Evolutionary conservation across 1,140 invertebrate species (phyloP).

Genomic region (Tribolium madens): DNA sequence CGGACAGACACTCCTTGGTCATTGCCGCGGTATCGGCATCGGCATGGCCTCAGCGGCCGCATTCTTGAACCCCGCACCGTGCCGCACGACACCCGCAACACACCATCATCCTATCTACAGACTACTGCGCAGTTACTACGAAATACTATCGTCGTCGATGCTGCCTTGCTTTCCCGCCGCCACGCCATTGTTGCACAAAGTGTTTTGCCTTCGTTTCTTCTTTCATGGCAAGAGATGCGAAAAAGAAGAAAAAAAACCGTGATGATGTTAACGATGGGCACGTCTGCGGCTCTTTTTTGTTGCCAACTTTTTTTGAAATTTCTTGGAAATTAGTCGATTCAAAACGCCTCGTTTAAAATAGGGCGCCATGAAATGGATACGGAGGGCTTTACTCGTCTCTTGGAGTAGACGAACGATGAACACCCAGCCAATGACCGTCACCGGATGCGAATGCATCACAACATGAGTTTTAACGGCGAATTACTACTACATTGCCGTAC

Average conservation of each 20-base stretch:
- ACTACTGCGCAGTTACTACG: constrained; percentile 54
- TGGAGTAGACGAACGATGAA: background rate
- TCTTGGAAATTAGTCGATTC: background rate
- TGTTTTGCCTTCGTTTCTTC: background rate
- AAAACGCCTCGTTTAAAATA: background rate
- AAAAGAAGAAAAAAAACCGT: background rate
- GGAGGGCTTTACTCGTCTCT: too few relatives aligned
- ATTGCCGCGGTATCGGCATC: constrained; percentile 46
- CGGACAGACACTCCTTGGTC: constrained; percentile 56
- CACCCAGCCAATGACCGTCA: constrained; percentile 53
- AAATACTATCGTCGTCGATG: constrained; percentile 41
- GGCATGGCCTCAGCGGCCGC: constrained; percentile 54
- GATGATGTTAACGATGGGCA: constrained; percentile 3
- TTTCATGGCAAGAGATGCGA: constrained; percentile 20
- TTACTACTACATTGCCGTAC: constrained; percentile 36
- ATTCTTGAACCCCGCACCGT: constrained; percentile 49
- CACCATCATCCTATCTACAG: constrained; percentile 22
- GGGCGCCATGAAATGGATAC: too few relatives aligned
- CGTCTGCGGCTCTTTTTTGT: background rate
- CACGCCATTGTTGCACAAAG: constrained; percentile 43
- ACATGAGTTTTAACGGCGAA: constrained; percentile 25
- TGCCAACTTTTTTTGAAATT: too few relatives aligned
- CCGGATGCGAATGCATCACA: constrained; percentile 52
- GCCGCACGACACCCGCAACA: constrained; percentile 41
- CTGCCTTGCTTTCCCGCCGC: constrained; percentile 44